These are phyloP conservation scores for Dicroscelio sp. DNA, from an alignment of 2,888 invertebrate species.

Conservation along the genomic window DNA sequence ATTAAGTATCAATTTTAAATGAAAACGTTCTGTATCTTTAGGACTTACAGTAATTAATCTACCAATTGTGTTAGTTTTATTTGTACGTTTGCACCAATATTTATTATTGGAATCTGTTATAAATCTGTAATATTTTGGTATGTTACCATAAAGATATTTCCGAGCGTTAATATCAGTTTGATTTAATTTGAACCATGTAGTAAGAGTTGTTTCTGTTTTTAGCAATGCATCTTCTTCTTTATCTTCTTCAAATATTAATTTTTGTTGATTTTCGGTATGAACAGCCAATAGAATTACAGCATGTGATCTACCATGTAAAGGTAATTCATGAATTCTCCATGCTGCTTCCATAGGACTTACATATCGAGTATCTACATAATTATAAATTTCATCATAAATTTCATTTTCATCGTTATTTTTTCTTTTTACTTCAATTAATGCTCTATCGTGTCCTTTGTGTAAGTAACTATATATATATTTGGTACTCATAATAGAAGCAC, in stretches of 20 bases:
- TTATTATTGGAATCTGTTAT: background rate
- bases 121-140: background rate
- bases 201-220: conserved; percentile 60
- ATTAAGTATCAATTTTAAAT: too few species aligned
- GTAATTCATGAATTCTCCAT: conserved; percentile 74
- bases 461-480: conserved; percentile 73
- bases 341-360: conserved; percentile 78
- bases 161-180: conserved; percentile 34
- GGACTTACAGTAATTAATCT: conserved; percentile 57
- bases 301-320: conserved; percentile 67
- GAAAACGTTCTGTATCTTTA: too few species aligned
- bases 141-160: conserved; percentile 46
- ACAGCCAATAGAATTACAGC: conserved; percentile 66
- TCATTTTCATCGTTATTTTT: too few species aligned
- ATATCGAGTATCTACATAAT: conserved; percentile 71
- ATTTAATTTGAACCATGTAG: conserved; percentile 70
- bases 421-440: too few species aligned
- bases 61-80: conserved; percentile 48
- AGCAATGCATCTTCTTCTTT: conserved; percentile 25
- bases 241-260: conserved; percentile 36
- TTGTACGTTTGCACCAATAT: background rate
- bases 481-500: conserved; percentile 63
- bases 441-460: too few species aligned
- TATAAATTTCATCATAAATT: conserved; percentile 42
- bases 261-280: conserved; percentile 75